Evolutionary conservation across 2,113 vertebrate genomes (phyloP), one percentile per base, ranked within the genome.

Genomic region (Corynorhinus townsendii): DNA sequence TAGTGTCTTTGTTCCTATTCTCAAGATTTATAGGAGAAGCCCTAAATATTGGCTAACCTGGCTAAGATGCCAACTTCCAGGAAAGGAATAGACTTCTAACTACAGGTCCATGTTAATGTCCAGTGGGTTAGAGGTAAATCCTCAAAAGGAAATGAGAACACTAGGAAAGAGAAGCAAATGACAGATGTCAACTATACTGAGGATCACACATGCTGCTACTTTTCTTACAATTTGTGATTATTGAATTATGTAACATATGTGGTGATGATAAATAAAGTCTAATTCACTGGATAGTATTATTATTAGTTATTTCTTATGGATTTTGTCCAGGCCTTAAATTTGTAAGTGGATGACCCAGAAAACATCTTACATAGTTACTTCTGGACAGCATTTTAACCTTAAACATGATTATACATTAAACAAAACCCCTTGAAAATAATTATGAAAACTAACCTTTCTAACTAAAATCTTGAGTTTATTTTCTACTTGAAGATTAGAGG

Each of bases 131-230:
- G 38, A 94, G 79, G 24, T 73, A 79, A 91, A 14, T 69, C 38
- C 77, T 96, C 69, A 80, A 72, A 88, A 91, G 76, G 75, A 95
- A 86, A 89, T 72, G 62, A 47, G 14, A 75, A 73, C 38, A 72
- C 14, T 86, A 64, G 90, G 69, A 85, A 91, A 54, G 40, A 79
- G 56, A 92, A 88, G 79, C 56, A 91, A 89, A 93, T 28, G 68
- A 86, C 72, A 87, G 64, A 28, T 81, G 22, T 64, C 22, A 79
- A 30, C 62, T 64, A 76, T 47, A 95, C 49, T 35, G 56, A 86
- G n/a, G n/a, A 12, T 80, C 90, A 75, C 69, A 93, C 80, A n/a
- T 83, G 69, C 43, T 91, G 64, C 11, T 80, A 28, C 40, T 87
- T 94, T 91, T 81, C 71, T 66, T 64, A 93, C 16, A 89, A 56